Base-by-base conservation (phyloP, 2,797 vertebrate species). In the Phoebastria nigripes region DNA sequence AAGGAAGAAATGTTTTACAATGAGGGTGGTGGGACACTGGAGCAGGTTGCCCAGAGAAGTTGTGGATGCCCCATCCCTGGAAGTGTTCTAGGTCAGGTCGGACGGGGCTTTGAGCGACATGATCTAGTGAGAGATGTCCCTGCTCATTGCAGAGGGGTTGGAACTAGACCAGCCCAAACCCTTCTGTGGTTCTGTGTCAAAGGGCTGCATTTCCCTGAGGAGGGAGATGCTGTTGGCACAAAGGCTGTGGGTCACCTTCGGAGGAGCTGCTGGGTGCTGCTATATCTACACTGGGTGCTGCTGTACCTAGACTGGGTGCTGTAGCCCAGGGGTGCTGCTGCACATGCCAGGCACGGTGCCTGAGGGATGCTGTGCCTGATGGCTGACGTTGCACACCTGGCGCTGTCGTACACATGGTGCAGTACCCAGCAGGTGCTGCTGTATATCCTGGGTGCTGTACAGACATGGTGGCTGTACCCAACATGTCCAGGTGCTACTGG, bases 331-430 rank as follows among this genome's bases (percentile, higher is more conserved):
- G 52, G 26, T 65, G 77, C 44, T 28, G n/a, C 26, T 15, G 28
- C 37, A 14, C 4, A 1, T 15, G 39, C n/a, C 12, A 8, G 46
- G 41, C 0, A 0, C 6, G 2, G 33, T 56, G 56, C 47, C 37
- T 3, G 1, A 21, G 44, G 56, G 35, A 9, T 31, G 35, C 39
- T 20, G 51, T 21, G 20, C 47, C 39, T 2, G 10, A 20, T 3
- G 16, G 42, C 29, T 10, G 46, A 19, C 37, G 42, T 2, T 14
- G 28, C 11, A 35, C 31, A 11, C 19, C n/a, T 4, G 2, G 37
- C 1, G 6, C 69, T 16, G 15, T 17, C 10, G 5, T 7, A 24
- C 37, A 12, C 29, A 8, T 1, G 3, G 8, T 12, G 26, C 1
- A 9, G 49, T 21, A 29, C 37, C 54, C 2, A 2, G n/a, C 29